A percentile compares a stretch with the other conserved stretches of the same genome.
Conservation (phyloP, 2,888 invertebrate species). For the Cheilosia soror region DNA sequence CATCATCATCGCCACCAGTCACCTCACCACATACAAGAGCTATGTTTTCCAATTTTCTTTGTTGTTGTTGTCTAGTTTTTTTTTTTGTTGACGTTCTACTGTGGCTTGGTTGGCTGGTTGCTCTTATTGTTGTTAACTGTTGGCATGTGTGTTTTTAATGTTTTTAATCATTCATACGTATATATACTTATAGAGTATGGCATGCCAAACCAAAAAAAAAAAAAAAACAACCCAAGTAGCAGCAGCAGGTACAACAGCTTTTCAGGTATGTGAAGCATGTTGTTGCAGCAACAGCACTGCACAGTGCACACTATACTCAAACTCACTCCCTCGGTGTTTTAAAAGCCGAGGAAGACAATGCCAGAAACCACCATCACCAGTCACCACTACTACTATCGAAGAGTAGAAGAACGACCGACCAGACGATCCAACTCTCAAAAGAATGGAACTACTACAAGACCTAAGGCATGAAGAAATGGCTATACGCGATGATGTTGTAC, state of each 20-base stretch:
- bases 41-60: conserved; percentile 66
- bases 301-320: conserved; percentile 13
- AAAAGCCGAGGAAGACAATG: conserved; percentile 58
- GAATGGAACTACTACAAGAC: conserved; percentile 50
- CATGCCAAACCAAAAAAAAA: conserved; percentile 36
- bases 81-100: conserved; percentile 33
- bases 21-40: not conserved
- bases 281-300: conserved; percentile 69
- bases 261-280: conserved; percentile 72
- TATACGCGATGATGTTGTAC: conserved; percentile 45
- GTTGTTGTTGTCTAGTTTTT: conserved; percentile 31
- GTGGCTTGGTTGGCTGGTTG: conserved; percentile 68
- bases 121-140: conserved; percentile 73
- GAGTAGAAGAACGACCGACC: not conserved
- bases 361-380: conserved; percentile 41
- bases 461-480: conserved; percentile 13
- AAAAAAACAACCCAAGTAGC: conserved; percentile 30
- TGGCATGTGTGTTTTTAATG: conserved; percentile 74
- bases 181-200: conserved; percentile 35
- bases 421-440: conserved; percentile 33
- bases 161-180: conserved; percentile 64
- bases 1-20: conserved; percentile 33
- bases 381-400: not conserved
- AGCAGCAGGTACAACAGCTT: conserved; percentile 73
- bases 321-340: conserved; percentile 25